These are phyloP conservation scores for Sus cebifrons DNA, from an alignment of 2,797 vertebrate genomes.

Conservation along the genomic window DNA sequence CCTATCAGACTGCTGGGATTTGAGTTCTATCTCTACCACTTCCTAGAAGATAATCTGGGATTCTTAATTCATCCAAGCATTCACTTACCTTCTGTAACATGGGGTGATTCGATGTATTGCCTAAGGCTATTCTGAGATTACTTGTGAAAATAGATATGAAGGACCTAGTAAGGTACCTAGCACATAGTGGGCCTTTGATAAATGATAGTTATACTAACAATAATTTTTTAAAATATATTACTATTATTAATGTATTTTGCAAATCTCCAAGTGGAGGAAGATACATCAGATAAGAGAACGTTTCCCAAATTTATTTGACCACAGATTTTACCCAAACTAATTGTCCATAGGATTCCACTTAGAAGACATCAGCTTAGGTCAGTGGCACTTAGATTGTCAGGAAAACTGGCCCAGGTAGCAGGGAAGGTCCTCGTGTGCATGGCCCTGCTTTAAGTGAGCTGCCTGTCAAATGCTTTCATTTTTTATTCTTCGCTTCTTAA, in stretches of 20 bases:
- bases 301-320: constrained; percentile 41
- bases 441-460: background rate
- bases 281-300: background rate
- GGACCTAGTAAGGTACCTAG: background rate
- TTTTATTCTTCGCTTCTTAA: constrained; percentile 8
- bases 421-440: background rate
- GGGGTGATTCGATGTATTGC: background rate
- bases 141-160: background rate
- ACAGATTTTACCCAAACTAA: background rate
- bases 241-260: background rate
- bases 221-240: background rate
- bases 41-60: constrained; percentile 25
- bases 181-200: background rate
- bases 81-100: background rate
- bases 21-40: background rate
- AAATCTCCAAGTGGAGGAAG: constrained; percentile 2
- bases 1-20: background rate
- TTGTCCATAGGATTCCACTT: background rate
- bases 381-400: background rate
- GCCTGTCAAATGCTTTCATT: background rate
- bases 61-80: background rate
- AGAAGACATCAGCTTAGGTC: background rate
- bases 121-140: constrained; percentile 6
- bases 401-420: background rate
- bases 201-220: background rate